Conservation (phyloP, 2,888 invertebrate species). For the Sminthurides aquaticus region DNA sequence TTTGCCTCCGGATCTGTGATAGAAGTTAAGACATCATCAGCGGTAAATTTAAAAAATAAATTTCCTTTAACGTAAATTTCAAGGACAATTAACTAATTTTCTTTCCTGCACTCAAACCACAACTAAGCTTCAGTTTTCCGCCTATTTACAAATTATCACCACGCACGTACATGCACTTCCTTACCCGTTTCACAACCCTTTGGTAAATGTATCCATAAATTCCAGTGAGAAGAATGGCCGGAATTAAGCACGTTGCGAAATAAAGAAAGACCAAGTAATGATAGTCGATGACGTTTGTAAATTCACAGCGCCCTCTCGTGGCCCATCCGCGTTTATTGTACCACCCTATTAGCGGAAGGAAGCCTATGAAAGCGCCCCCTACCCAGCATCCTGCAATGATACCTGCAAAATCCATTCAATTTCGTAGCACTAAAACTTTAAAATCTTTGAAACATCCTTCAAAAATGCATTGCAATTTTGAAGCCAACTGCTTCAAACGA, state of each 20-base stretch:
- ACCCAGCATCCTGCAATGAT: conserved; percentile 81
- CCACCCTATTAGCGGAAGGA: conserved; percentile 80
- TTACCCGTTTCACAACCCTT: conserved; percentile 64
- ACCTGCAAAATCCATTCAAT: conserved; percentile 58
- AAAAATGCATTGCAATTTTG: no score
- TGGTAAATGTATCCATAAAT: conserved; percentile 85
- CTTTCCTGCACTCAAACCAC: not conserved
- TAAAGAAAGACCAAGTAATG: conserved; percentile 84
- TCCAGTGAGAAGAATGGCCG: conserved; percentile 70
- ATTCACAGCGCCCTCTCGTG: conserved; percentile 61
- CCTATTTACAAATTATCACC: not conserved
- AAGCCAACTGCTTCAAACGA: no score
- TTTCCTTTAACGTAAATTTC: no score
- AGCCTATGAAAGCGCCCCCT: conserved; percentile 68
- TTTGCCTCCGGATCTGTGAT: not conserved
- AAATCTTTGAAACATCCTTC: not conserved
- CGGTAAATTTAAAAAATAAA: not conserved
- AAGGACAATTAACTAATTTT: not conserved
- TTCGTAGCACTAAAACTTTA: no score
- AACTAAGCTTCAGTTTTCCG: no score
- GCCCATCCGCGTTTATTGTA: conserved; percentile 54
- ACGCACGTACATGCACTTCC: not conserved
- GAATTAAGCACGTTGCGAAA: conserved; percentile 82
- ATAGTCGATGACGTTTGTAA: conserved; percentile 86
- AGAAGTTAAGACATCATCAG: no score